Conservation (phyloP, 1,140 invertebrate species). For the Anastatus disparis region DNA sequence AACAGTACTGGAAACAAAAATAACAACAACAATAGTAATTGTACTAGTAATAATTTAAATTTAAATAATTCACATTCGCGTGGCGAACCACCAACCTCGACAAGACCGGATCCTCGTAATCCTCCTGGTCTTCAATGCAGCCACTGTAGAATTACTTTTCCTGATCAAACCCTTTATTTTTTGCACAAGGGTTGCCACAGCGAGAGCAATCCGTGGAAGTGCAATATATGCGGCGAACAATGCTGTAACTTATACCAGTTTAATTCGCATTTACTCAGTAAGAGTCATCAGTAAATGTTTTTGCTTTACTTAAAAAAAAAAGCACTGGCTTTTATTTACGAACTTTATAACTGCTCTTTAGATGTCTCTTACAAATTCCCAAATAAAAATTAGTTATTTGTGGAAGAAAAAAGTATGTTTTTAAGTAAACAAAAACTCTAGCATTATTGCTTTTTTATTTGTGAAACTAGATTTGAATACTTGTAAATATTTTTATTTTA, state of each 20-base stretch:
- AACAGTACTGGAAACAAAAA: constrained; percentile 60
- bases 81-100: constrained; percentile 64
- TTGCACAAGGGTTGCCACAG: constrained; percentile 97
- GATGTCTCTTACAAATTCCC: too few species aligned
- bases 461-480: too few species aligned
- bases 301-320: neutral
- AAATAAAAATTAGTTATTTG: too few species aligned
- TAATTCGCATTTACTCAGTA: constrained; percentile 94
- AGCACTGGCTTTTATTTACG: too few species aligned
- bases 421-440: too few species aligned
- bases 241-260: constrained; percentile 96
- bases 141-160: constrained; percentile 94
- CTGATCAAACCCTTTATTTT: constrained; percentile 94
- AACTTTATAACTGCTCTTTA: too few species aligned
- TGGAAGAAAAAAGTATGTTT: too few species aligned
- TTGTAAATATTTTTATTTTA: too few species aligned
- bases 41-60: constrained; percentile 37
- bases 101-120: constrained; percentile 62
- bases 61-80: constrained; percentile 53
- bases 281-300: constrained; percentile 80
- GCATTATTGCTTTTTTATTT: too few species aligned
- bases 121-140: constrained; percentile 78
- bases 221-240: constrained; percentile 95
- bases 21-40: constrained; percentile 59
- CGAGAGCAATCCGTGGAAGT: constrained; percentile 96